These are phyloP conservation scores for Phrynocephalus guinanensis DNA, from an alignment of 2,797 vertebrate species.

Conservation along the genomic window DNA sequence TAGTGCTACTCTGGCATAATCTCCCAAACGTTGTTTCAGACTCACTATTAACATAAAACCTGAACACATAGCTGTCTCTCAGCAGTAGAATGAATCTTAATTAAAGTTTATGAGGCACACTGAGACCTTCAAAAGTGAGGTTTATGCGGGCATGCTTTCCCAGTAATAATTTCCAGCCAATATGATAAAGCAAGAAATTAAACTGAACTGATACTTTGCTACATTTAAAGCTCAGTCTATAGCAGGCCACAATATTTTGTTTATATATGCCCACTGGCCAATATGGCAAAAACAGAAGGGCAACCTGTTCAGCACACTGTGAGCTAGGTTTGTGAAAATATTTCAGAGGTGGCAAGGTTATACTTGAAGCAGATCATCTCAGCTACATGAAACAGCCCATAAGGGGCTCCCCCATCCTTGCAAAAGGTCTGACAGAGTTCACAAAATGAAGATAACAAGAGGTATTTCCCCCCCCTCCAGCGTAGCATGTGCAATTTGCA, in stretches of 20 bases:
- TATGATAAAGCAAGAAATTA: background rate
- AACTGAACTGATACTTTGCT: background rate
- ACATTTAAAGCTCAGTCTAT: background rate
- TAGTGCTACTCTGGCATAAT: slow-evolving; percentile 11
- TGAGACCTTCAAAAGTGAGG: background rate
- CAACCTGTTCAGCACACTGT: no score
- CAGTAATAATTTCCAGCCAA: slow-evolving; percentile 14
- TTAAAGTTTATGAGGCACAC: slow-evolving; percentile 28
- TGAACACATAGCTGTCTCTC: slow-evolving; percentile 30
- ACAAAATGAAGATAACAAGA: no score
- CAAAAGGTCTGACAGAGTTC: no score
- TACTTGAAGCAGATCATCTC: no score
- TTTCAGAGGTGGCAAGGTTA: no score
- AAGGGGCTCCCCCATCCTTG: no score
- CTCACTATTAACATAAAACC: slow-evolving; percentile 15
- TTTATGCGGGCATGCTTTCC: background rate
- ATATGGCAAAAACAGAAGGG: no score
- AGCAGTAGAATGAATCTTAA: slow-evolving; percentile 21
- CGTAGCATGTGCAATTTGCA: no score
- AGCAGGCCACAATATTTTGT: background rate
- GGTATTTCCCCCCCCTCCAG: no score
- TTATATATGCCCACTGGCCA: background rate
- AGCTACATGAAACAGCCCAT: no score
- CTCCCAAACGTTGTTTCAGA: background rate
- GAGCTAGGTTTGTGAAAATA: background rate